These are phyloP conservation scores for Coregonus suidteri DNA, from an alignment of 2,797 vertebrate genomes.

Conservation along the genomic window DNA sequence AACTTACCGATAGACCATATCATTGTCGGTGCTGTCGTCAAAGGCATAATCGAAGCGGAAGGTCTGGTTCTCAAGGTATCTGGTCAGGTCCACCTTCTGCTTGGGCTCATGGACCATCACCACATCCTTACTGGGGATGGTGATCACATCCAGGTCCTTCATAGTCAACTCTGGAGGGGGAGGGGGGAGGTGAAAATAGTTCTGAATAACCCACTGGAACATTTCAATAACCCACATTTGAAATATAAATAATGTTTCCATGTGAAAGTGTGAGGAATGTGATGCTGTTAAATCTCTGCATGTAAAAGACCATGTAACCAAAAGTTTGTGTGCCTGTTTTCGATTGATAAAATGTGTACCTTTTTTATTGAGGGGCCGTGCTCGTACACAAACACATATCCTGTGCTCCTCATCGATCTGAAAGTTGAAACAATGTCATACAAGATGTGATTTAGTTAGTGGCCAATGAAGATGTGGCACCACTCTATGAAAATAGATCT, in stretches of 20 bases:
- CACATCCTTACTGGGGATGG: conserved; percentile 97
- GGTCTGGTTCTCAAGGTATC: conserved; percentile 97
- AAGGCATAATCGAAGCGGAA: conserved; percentile 98
- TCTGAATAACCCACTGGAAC: not conserved
- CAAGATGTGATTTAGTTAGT: not conserved
- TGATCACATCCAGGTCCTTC: conserved; percentile 97
- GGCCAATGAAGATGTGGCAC: not conserved
- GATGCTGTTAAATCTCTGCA: not conserved
- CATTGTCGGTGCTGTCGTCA: conserved; percentile 92
- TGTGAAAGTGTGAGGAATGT: not conserved
- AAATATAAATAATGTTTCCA: not conserved
- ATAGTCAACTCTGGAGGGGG: conserved; percentile 80
- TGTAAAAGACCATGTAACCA: not conserved
- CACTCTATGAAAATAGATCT: not conserved
- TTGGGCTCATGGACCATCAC: conserved; percentile 99
- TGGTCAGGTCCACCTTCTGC: conserved; percentile 97
- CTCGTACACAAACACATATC: conserved; percentile 97
- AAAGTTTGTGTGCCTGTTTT: no score
- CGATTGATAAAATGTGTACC: conserved; percentile 68
- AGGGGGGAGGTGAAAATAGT: not conserved
- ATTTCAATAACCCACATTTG: not conserved
- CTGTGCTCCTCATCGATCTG: conserved; percentile 95
- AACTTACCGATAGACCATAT: conserved; percentile 96
- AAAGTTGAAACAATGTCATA: conserved; percentile 23
- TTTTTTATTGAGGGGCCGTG: conserved; percentile 96